Evolutionary conservation across 2,113 vertebrate genomes (phyloP).

Genomic region (Psilopsiagon aurifrons): DNA sequence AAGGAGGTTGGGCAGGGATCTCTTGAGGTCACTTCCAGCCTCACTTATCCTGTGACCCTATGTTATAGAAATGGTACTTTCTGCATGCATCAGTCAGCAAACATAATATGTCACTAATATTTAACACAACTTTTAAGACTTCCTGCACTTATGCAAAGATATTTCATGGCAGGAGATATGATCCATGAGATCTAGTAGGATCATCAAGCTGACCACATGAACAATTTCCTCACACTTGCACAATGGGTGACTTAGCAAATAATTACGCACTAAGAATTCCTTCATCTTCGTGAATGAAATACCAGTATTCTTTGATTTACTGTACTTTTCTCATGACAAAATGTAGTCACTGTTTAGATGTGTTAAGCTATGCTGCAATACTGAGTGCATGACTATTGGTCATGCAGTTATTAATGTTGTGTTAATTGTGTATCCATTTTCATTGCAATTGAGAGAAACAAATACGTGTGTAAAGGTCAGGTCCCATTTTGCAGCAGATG

Average conservation of each 20-base stretch:
- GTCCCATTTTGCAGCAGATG: not conserved
- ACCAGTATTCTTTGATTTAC: not conserved
- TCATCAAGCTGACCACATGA: not conserved
- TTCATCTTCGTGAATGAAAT: not conserved
- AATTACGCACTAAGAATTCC: not conserved
- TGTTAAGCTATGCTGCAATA: not conserved
- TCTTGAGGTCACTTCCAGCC: not conserved
- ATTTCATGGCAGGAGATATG: not conserved
- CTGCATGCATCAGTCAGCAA: not conserved
- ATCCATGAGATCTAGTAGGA: not conserved
- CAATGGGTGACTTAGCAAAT: not conserved
- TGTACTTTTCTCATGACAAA: not conserved
- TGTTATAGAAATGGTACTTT: not conserved
- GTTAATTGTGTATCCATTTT: not conserved
- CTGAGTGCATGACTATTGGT: not conserved
- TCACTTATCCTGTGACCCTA: not conserved
- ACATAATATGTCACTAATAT: not conserved
- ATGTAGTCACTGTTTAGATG: not conserved
- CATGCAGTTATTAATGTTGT: not conserved
- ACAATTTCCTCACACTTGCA: conserved; percentile 20
- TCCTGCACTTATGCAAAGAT: not conserved
- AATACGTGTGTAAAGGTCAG: not conserved
- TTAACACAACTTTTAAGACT: not conserved
- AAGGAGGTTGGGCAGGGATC: not conserved
- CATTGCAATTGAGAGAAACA: not conserved